These are phyloP conservation scores for Aspidoscelis tigris DNA, from an alignment of 2,113 vertebrate species.

Conservation along the genomic window DNA sequence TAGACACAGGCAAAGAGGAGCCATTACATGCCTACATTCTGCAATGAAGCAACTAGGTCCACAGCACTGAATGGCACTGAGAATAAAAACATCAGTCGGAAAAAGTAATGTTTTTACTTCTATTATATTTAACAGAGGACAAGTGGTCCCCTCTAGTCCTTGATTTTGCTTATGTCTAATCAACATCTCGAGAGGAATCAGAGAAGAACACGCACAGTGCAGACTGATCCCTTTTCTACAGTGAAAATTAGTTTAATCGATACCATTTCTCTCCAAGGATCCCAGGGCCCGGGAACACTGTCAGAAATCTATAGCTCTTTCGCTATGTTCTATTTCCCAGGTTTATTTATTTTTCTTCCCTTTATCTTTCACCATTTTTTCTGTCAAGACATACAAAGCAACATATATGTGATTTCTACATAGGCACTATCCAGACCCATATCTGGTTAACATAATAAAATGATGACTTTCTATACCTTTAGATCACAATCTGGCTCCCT, in stretches of 20 bases:
- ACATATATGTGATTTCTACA: too few relatives aligned
- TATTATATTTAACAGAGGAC: slow-evolving; percentile 38
- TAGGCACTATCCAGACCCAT: too few relatives aligned
- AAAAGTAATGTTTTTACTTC: slow-evolving; percentile 18
- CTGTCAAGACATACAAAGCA: too few relatives aligned
- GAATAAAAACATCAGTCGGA: slow-evolving; percentile 38
- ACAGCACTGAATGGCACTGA: slow-evolving; percentile 17
- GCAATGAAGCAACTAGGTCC: slow-evolving; percentile 40
- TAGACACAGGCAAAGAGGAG: slow-evolving; percentile 20
- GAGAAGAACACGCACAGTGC: background rate
- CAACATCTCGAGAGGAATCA: slow-evolving; percentile 26
- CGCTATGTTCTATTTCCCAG: too few relatives aligned
- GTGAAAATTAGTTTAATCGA: background rate
- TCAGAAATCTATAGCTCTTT: background rate
- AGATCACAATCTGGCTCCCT: too few relatives aligned
- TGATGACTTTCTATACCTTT: too few relatives aligned
- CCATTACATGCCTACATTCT: slow-evolving; percentile 36
- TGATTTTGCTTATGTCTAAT: slow-evolving; percentile 3
- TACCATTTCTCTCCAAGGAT: background rate
- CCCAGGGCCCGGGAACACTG: background rate
- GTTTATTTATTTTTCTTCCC: too few relatives aligned
- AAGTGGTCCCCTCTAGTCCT: slow-evolving; percentile 9
- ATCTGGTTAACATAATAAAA: too few relatives aligned
- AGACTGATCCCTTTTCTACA: background rate
- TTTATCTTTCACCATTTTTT: too few relatives aligned